Evolutionary conservation across 2,797 vertebrate species (phyloP).

Genomic region (Eulemur albifrons): DNA sequence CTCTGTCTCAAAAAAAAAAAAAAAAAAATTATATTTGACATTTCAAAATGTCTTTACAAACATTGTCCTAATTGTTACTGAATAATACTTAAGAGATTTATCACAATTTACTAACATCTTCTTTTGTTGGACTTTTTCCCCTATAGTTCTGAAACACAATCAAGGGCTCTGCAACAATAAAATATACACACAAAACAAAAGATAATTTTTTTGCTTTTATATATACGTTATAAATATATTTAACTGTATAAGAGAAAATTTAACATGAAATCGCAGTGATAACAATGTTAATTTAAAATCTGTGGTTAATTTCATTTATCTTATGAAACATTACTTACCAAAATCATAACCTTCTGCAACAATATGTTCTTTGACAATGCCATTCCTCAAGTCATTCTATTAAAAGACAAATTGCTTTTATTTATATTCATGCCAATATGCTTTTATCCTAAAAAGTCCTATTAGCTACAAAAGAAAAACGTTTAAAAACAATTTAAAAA

Average conservation of each 20-base stretch:
- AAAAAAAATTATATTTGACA: background rate
- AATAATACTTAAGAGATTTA: background rate
- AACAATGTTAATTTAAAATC: slow-evolving; percentile 9
- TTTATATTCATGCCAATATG: slow-evolving; percentile 38
- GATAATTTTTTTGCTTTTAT: background rate
- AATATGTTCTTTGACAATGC: slow-evolving; percentile 85
- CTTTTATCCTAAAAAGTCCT: slow-evolving; percentile 13
- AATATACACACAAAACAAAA: background rate
- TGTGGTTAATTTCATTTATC: background rate
- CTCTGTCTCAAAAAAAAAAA: too few species aligned
- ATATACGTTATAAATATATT: background rate
- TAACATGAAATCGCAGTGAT: background rate
- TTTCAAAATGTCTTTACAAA: background rate
- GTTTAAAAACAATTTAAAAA: background rate
- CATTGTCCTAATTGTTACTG: background rate
- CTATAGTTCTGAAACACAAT: background rate
- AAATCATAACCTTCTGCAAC: slow-evolving; percentile 89
- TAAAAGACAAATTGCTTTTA: slow-evolving; percentile 48
- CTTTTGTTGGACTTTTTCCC: background rate
- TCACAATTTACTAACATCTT: background rate
- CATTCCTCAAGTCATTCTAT: slow-evolving; percentile 90
- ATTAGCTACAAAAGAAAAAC: slow-evolving; percentile 4
- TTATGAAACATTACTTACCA: slow-evolving; percentile 86
- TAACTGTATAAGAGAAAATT: background rate
- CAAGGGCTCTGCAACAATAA: background rate